Conservation (phyloP, 2,797 vertebrate genomes). For the Pipistrellus kuhlii region DNA sequence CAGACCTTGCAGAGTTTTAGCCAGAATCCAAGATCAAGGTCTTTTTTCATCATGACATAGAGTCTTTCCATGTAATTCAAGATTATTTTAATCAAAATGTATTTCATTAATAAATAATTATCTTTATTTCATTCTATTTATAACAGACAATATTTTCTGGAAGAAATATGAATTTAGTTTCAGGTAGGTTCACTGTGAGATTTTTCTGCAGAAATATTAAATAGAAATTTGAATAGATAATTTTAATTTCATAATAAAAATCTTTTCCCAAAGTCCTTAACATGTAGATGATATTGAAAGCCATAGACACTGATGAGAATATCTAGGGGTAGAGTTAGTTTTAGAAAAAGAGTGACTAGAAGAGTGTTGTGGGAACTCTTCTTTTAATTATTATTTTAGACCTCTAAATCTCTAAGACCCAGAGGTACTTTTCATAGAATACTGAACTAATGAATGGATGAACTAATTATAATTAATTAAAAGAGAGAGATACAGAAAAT, state of each 20-base stretch:
- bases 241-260: neutral
- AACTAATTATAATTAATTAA: neutral
- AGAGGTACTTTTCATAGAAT: neutral
- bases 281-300: neutral
- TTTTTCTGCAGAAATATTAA: neutral
- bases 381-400: neutral
- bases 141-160: neutral
- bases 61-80: neutral
- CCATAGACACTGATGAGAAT: neutral
- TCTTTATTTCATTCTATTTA: neutral
- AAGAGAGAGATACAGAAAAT: neutral
- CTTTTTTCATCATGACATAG: neutral
- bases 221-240: neutral
- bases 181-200: neutral
- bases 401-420: neutral
- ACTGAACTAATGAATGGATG: neutral
- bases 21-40: neutral
- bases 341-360: neutral
- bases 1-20: neutral
- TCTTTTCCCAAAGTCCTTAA: neutral
- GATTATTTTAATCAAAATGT: neutral
- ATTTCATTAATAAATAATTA: slow-evolving; percentile 7
- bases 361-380: neutral
- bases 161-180: slow-evolving; percentile 1
- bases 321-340: neutral